Base-by-base conservation (phyloP, 2,888 invertebrate genomes). In the Acrobasis repandana region DNA sequence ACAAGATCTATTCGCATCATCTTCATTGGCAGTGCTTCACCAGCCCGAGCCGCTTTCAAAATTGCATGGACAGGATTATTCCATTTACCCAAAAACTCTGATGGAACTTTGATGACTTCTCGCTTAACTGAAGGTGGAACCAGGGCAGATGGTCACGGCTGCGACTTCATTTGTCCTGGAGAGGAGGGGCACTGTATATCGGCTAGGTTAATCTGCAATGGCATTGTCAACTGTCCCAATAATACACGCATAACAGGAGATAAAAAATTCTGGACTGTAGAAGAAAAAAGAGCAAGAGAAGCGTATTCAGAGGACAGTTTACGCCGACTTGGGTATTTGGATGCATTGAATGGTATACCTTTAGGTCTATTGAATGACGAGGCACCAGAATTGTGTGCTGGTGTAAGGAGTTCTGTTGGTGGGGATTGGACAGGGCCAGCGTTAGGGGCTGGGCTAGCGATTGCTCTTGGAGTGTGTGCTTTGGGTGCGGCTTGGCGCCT, bases 21-120 rank as follows among this genome's bases (percentile, higher is more conserved):
- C 58, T 96, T 96, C 65, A 95, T 95, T 0, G 94, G 94, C 0
- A 96, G 96, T 48, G 94, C 96, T 0, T 96, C 96, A 66, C 96
- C 97, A 0, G 96, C 97, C 0, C 93, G 96, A 63, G 96, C 97
- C 10, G 95, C 96, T 11, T 97, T 98, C 78, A 97, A 97, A 79
- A 95, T 98, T 43, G 96, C 96, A 14, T 98, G 97, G 97, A 97
- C 97, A 2, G 97, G 97, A 71, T 92, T 97, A 48, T 97, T 95
- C 77, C 97, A 97, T 82, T 88, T 97, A 70, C 97, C 97, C 0
- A 94, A 97, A 69, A 97, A 97, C 83, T 94, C 95, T 18, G 96
- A 97, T 69, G 97, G 97, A 0, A 95, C 95, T 28, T 82, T 96
- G 46, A 96, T 96, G 93, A 96, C 96, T 0, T 96, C 96, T 38